Base-by-base conservation (phyloP, 1,140 invertebrate species). In the Steinernema feltiae region DNA sequence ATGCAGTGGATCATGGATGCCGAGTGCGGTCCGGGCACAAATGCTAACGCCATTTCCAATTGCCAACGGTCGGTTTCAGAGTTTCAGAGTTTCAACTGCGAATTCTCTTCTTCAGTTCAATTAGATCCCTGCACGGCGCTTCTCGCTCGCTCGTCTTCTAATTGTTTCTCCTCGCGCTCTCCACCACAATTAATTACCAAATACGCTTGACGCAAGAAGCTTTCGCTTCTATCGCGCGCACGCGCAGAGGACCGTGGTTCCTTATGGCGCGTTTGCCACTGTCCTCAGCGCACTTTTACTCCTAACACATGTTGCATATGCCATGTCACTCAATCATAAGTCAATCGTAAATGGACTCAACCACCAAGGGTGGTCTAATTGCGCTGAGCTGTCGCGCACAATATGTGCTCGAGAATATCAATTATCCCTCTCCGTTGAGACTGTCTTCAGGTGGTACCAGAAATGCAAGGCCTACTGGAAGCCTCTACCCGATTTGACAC, bases 1-100 rank as follows among this genome's bases (percentile, higher is more conserved):
- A 73, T 81, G 21, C 70, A 76, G 41, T 81, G 79, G 79, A 78
- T 81, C 63, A 81, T 81, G 80, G 75, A 81, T 69, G 71, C 75
- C 27, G 76, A 81, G 41, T 81, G 80, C 70, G 35, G 78, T 18
- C 76, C 79, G 1, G 80, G 80, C 18, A 71, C 70, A 0, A 46
- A 73, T 31, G 73, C 76, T 2, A 48, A 71, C 18, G 74, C 76
- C 2, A 32, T 72, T 0, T 53, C 74, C 15, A 81, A 81, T 71
- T 81, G 80, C 74, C 76, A 78, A 27, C 76, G 79, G 79, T 80
- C n/a, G 2, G 73, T 30, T 0, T 21, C 17, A 1, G 12, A n/a
- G 32, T 53, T 2, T 72, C 15, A 7, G 7, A 48, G 15, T 72
- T 12, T 17, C 15, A n/a, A 27, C 15, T 17, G 15, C 24, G 3